Base-by-base conservation (phyloP, 2,888 invertebrate species). In the Agonopterix arenella region DNA sequence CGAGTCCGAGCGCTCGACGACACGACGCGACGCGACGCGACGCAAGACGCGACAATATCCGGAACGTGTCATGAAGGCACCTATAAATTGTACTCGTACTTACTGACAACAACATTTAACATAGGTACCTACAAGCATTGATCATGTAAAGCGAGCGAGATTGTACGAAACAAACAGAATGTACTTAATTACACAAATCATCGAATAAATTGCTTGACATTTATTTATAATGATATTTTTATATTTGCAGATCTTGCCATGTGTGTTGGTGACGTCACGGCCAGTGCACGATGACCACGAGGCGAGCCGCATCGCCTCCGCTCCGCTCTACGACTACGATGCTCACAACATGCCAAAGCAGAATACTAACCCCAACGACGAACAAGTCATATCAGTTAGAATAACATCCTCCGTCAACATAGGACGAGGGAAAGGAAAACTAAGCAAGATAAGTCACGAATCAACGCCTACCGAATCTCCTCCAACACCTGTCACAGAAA, bases 361-460 rank as follows among this genome's bases (percentile, higher is more conserved):
- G 49, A 65, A 66, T 50, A 49, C 64, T 11, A 61, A 62, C 28
- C 49, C 63, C 45, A 54, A 80, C 66, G 59, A 90, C 66, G 76
- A 90, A 76, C 73, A 84, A 73, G 81, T 89, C 28, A 89, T 89
- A 67, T 86, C 88, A 40, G 90, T 92, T 44, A 86, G 92, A 64
- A 91, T 92, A 50, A 91, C 91, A 5, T 92, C 92, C 8, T 90
- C 91, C 7, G 90, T 92, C 11, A 91, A 91, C 48, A 85, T 92
- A 4, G 91, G 89, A 2, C 85, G 91, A 49, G 86, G 90, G 7
- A 74, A 68, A 59, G 61, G 62, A 11, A 83, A 74, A 58, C 55
- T 65, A 43, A 56, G 57, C 45, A 54, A 56, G 11, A 8, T 41
- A 8, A 53, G 51, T 38, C 43, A 11, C 13, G 43, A 43, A 11